Evolutionary conservation across 1,140 invertebrate genomes (phyloP).

Genomic region (Ostrea denselamellosa): DNA sequence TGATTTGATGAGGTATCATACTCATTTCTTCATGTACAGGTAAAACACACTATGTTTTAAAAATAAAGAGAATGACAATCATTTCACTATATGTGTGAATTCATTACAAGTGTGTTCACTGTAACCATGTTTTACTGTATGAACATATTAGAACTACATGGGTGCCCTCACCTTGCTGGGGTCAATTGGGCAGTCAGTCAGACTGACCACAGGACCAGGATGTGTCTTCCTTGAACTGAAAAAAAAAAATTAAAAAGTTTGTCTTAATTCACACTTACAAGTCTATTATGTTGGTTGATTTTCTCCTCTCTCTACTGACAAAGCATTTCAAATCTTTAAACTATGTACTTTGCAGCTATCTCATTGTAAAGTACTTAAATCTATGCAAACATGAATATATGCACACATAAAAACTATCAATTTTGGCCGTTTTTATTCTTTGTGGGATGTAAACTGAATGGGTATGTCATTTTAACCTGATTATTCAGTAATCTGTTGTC

Average conservation of each 20-base stretch:
- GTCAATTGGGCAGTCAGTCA: slow-evolving; percentile 97
- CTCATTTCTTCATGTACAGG: too few relatives aligned
- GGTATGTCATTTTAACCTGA: neutral
- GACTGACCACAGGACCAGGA: slow-evolving; percentile 95
- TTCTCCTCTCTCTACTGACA: neutral
- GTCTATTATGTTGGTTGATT: neutral
- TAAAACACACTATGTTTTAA: too few relatives aligned
- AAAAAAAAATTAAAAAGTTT: slow-evolving; percentile 66
- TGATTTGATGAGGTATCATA: too few relatives aligned
- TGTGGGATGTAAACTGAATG: neutral
- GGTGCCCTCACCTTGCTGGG: slow-evolving; percentile 90
- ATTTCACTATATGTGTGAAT: too few relatives aligned
- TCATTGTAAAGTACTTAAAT: neutral
- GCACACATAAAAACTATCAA: neutral
- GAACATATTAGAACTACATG: neutral
- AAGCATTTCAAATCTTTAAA: neutral
- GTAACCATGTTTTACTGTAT: neutral
- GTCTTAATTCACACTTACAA: neutral
- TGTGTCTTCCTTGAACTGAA: slow-evolving; percentile 94
- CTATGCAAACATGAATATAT: neutral
- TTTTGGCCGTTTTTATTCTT: neutral
- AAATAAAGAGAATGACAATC: too few relatives aligned
- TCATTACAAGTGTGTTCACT: too few relatives aligned
- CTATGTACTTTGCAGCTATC: neutral
- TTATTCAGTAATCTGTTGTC: slow-evolving; percentile 14